Evolutionary conservation across 2,888 invertebrate species (phyloP), one percentile per base, ranked within the genome.

Genomic region (Lasioglossum oenotherae): DNA sequence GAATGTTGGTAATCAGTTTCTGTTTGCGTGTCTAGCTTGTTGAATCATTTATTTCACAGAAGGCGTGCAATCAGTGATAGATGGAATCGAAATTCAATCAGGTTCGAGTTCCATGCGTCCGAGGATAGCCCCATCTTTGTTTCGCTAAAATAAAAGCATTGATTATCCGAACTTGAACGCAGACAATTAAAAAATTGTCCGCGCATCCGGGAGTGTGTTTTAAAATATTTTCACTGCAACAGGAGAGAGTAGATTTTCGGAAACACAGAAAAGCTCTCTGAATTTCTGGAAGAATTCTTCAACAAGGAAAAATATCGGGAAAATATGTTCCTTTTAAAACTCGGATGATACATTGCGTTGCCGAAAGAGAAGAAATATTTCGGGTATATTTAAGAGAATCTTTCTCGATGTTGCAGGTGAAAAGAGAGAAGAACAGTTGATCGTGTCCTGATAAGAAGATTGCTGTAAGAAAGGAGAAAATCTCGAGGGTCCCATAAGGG

Each of bases 1-100:
- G 71, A 41, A 71, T 71, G 38, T n/a, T n/a, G 71, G 38, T 41
- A 71, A 71, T 71, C 41, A 71, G 38, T 41, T 41, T n/a, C 71
- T 41, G 71, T 41, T 71, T n/a, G 71, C 38, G 71, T 38, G 38
- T 71, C 71, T 71, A 71, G 71, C 38, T 2, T n/a, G 41, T 5
- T 41, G 71, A 71, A 41, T 71, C 10, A 71, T 71, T 71, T 41
- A 71, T 71, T 71, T 12, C 71, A 2, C 71, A 4, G 38, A 41
- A 41, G 41, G n/a, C 41, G 2, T 41, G 71, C 41, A 41, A 71
- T n/a, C 71, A 41, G 41, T 41, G 41, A 41, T 71, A n/a, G 38
- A 41, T 71, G 41, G 41, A 71, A 41, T n/a, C 14, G n/a, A 41
- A 71, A 71, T 71, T 71, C 71, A 27, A 71, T 71, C n/a, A n/a